Percentiles rank a stretch among this genome's conserved stretches.
Evolutionary conservation across 2,113 vertebrate species (phyloP).

Genomic region (Ahaetulla prasina): DNA sequence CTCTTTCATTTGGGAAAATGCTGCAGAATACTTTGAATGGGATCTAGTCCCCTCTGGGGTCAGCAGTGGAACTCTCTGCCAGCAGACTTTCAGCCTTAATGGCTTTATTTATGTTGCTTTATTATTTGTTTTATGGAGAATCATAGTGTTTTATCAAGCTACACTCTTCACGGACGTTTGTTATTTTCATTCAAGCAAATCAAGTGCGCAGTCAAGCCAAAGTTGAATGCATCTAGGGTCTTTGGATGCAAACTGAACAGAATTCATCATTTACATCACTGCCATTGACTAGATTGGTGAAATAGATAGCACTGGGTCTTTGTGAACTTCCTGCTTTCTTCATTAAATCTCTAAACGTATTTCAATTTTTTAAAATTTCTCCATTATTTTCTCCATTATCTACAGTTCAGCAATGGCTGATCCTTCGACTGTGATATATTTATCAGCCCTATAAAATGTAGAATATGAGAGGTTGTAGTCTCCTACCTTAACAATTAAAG

Average conservation of each 20-base stretch:
- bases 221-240: neutral
- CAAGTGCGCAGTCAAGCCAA: neutral
- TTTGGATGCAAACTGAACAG: neutral
- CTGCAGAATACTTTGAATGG: neutral
- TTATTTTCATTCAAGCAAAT: conserved; percentile 1
- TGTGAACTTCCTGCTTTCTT: neutral
- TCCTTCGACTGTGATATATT: neutral
- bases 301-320: neutral
- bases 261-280: neutral
- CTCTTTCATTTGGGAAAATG: conserved; percentile 16
- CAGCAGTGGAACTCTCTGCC: neutral
- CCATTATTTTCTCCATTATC: neutral
- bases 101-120: conserved; percentile 20
- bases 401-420: neutral
- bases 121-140: conserved; percentile 11
- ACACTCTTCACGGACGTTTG: conserved; percentile 2
- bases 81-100: conserved; percentile 19
- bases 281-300: neutral
- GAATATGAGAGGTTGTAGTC: neutral
- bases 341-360: neutral
- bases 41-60: neutral
- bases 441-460: neutral
- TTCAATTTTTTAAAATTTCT: neutral
- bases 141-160: neutral
- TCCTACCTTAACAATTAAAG: neutral